phyloP scores from a whole-genome alignment of 1,140 invertebrate genomes.

The Zaprionus vittiger region DNA sequence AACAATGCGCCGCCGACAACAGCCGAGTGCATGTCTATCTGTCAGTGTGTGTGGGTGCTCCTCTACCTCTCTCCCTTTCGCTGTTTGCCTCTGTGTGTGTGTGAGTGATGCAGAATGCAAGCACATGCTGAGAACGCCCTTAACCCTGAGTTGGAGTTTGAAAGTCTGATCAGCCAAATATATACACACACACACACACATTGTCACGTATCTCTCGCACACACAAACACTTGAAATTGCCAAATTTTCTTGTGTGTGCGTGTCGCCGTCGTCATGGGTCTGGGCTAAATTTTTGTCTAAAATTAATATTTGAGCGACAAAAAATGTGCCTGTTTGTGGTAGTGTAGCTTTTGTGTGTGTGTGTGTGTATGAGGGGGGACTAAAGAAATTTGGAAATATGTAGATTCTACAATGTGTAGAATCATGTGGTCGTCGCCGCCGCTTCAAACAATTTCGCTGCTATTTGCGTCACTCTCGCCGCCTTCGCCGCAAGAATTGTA shows the following conservation, averaged over 20 bases:
- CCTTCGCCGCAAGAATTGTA: slow-evolving; percentile 42
- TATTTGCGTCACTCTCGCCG: slow-evolving; percentile 69
- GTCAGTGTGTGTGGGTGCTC: slow-evolving; percentile 36
- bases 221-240: slow-evolving; percentile 20
- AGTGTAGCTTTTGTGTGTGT: slow-evolving; percentile 29
- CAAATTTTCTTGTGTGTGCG: slow-evolving; percentile 45
- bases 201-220: slow-evolving; percentile 2
- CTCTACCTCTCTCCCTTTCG: slow-evolving; percentile 22
- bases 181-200: slow-evolving; percentile 31
- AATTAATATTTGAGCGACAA: slow-evolving; percentile 81
- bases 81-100: slow-evolving; percentile 5
- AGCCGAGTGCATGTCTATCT: slow-evolving; percentile 46
- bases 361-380: slow-evolving; percentile 32
- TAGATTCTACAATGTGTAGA: slow-evolving; percentile 52
- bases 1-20: slow-evolving; percentile 52
- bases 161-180: slow-evolving; percentile 41
- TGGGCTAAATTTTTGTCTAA: slow-evolving; percentile 69
- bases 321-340: slow-evolving; percentile 47
- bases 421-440: slow-evolving; percentile 67
- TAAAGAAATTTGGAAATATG: slow-evolving; percentile 72
- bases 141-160: slow-evolving; percentile 68
- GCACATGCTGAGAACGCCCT: slow-evolving; percentile 73
- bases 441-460: slow-evolving; percentile 60
- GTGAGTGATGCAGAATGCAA: slow-evolving; percentile 49
- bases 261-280: slow-evolving; percentile 43